phyloP scores from a whole-genome alignment of 2,888 invertebrate species.

The Microctonus aethiopoides region DNA sequence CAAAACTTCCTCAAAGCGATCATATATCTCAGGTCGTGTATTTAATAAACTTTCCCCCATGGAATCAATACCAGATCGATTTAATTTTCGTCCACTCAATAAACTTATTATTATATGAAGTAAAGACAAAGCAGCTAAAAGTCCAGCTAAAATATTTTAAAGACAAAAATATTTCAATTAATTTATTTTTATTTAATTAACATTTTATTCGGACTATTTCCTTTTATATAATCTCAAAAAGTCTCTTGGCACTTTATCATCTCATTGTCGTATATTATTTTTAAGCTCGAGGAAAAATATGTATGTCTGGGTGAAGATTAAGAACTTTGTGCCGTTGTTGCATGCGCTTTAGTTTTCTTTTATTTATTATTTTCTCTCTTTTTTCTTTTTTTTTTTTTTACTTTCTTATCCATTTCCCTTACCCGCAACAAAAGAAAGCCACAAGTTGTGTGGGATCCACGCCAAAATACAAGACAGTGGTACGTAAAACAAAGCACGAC shows the following conservation, averaged over 20 bases:
- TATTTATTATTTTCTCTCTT: background rate
- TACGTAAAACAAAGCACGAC: constrained; percentile 65
- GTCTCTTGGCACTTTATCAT: background rate
- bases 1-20: constrained; percentile 60
- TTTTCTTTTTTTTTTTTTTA: constrained; percentile 19
- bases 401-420: constrained; percentile 36
- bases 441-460: constrained; percentile 65
- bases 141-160: constrained; percentile 50
- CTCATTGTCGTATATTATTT: constrained; percentile 6
- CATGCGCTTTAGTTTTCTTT: background rate
- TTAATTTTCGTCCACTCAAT: constrained; percentile 46
- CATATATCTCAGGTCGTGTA: constrained; percentile 56
- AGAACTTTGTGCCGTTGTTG: constrained; percentile 12
- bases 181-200: background rate
- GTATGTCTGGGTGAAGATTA: constrained; percentile 26
- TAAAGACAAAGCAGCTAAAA: constrained; percentile 54
- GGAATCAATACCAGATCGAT: constrained; percentile 51
- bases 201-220: background rate
- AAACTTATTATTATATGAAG: constrained; percentile 55
- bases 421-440: constrained; percentile 68
- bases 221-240: background rate
- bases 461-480: constrained; percentile 64
- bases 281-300: constrained; percentile 15
- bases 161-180: constrained; percentile 12
- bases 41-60: constrained; percentile 58